Base-by-base conservation (phyloP, 2,888 invertebrate species). In the Phasia obesa region DNA sequence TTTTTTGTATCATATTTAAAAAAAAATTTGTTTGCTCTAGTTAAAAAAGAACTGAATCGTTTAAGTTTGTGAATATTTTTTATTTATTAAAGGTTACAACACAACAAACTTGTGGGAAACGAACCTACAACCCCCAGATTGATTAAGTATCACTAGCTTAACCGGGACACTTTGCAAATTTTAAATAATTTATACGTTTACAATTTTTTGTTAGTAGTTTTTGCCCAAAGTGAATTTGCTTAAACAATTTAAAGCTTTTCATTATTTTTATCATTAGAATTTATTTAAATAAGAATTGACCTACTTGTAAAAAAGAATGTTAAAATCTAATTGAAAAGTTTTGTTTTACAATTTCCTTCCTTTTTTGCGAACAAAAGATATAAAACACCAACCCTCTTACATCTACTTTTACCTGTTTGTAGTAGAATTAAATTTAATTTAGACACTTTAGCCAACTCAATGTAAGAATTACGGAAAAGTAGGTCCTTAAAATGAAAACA, bases 371-470 rank as follows among this genome's bases (percentile, higher is more conserved):
- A 38, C 5, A 64, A 44, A 59, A 53, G 7, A 23, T 51, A 27
- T 49, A 60, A 77, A 62, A 17, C 47, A 31, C 23, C 59, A 35
- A n/a, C 21, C 38, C 47, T 42, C n/a, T 38, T 42, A 49, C 55
- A 67, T 35, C 21, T 60, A n/a, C 17, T 27, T 44, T 47, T 59
- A 53, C 59, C 17, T 53, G 42, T 69, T 42, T 62, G 67, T 57
- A 49, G 65, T 42, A 47, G 74, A 64, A 75, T 67, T 75, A 76
- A 71, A 79, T 75, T 79, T 75, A 75, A 79, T 79, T 79, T 65
- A 79, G 47, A 79, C 70, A 79, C 79, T 83, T 71, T 42, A 67
- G 71, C 65, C 57, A 83, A 79, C 75, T 79, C 55, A 62, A 76
- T 83, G 60, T 60, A 62, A 67, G 70, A 83, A 65, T 75, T 69